Evolutionary conservation across 2,113 vertebrate genomes (phyloP).

Genomic region (Lipophrys pholis): DNA sequence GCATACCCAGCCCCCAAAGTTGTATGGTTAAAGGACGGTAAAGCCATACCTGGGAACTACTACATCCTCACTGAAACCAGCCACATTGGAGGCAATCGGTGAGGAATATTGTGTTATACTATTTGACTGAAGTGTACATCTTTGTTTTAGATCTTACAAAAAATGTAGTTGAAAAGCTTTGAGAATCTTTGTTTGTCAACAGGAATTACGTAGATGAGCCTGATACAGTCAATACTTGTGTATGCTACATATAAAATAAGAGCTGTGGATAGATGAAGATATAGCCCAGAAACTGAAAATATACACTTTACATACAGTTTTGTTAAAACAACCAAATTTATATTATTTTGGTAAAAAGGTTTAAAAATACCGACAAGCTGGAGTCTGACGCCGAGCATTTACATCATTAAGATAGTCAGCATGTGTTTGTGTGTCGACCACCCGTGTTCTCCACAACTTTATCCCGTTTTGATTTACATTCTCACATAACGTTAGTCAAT

Average conservation of each 20-base stretch:
- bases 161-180: no score
- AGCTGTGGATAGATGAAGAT: neutral
- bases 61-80: conserved; percentile 85
- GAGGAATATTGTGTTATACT: conserved; percentile 38
- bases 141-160: neutral
- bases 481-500: no score
- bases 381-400: no score
- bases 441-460: no score
- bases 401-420: no score
- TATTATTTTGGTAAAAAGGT: no score
- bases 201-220: neutral
- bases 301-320: neutral
- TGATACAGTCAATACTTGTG: neutral
- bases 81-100: conserved; percentile 88
- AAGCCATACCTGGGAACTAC: conserved; percentile 84
- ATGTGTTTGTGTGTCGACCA: no score
- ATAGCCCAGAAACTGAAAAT: neutral
- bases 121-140: neutral
- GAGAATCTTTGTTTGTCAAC: no score
- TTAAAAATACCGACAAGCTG: no score
- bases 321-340: neutral
- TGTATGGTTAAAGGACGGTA: conserved; percentile 89
- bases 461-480: no score
- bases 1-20: conserved; percentile 90
- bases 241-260: neutral